Base-by-base conservation (phyloP, 2,797 vertebrate genomes). In the Eptatretus atami region DNA sequence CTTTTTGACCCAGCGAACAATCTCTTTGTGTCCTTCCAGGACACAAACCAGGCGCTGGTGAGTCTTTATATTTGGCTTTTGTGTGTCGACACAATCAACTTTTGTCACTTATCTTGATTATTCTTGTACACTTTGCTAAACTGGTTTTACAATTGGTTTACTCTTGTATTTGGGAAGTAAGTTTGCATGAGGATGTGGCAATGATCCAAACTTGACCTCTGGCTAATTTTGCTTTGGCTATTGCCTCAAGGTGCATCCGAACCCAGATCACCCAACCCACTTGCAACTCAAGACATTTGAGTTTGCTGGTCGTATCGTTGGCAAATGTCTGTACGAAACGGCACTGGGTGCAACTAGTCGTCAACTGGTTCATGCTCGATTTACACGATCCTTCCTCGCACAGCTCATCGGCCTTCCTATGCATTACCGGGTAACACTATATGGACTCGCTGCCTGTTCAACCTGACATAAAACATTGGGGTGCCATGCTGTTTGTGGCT, bases 361-460 rank as follows among this genome's bases (percentile, higher is more conserved):
- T 65, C 92, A 98, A 67, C 75, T 98, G 71, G 92, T 96, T 55
- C 81, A 84, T 65, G 92, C 92, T 70, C 81, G 88, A 55, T 98
- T 98, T 67, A 94, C 92, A 13, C 81, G 92, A 11, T 98, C 92
- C 64, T 98, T 98, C 73, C 74, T 98, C 77, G 90, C 90, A 65
- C 92, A 98, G 73, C 92, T 96, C 70, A 96, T 98, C 68, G 92
- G 92, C 69, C 80, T 98, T 14, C 80, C 87, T 63, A 94, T 98
- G 87, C 90, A 95, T 75, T 98, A 98, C 71, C 95, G 95, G 86
- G 92, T 96, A 77, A 71, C 64, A 3, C 61, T 11, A 2, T 68
- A 64, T 64, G 63, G 54, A 44, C 31, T 44, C 6, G 31, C 6
- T 44, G 31, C 6, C 31, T 44, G 31, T 44, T 44, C 31, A 44